A percentile compares a stretch with the other conserved stretches of the same genome.
These are phyloP conservation scores for Eupsittula cactorum DNA, from an alignment of 2,113 vertebrate genomes.

Conservation along the genomic window DNA sequence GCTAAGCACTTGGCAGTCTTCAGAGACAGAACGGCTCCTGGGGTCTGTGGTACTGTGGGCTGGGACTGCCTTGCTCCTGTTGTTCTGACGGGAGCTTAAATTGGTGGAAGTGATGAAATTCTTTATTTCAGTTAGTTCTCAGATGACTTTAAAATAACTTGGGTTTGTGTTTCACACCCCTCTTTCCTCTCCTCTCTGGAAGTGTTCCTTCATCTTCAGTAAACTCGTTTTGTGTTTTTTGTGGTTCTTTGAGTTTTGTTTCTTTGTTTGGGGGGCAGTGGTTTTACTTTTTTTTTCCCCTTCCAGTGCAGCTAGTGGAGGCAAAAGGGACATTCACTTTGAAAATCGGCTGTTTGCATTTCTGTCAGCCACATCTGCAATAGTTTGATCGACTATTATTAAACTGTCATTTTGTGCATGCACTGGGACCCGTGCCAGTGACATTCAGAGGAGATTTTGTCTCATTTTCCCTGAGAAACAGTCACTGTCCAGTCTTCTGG, in stretches of 20 bases:
- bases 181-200: neutral
- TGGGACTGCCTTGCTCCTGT: neutral
- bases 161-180: neutral
- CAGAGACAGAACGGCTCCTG: neutral
- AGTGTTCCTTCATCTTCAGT: neutral
- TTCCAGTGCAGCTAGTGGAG: neutral
- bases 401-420: neutral
- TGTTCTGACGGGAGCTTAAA: neutral
- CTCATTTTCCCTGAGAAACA: neutral
- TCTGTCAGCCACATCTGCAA: neutral
- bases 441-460: neutral
- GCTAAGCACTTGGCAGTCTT: neutral
- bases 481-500: neutral
- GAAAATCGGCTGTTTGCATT: neutral
- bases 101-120: neutral
- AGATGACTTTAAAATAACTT: neutral
- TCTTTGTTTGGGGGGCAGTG: neutral
- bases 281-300: rapidly evolving
- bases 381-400: neutral
- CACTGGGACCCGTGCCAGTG: neutral
- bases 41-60: neutral
- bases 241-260: neutral
- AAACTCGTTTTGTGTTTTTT: neutral
- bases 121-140: neutral
- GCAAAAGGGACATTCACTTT: neutral